Percentiles rank a stretch among this genome's conserved stretches.
Evolutionary conservation across 2,888 invertebrate species (phyloP).

Genomic region (Hirtodrosophila alboralis): DNA sequence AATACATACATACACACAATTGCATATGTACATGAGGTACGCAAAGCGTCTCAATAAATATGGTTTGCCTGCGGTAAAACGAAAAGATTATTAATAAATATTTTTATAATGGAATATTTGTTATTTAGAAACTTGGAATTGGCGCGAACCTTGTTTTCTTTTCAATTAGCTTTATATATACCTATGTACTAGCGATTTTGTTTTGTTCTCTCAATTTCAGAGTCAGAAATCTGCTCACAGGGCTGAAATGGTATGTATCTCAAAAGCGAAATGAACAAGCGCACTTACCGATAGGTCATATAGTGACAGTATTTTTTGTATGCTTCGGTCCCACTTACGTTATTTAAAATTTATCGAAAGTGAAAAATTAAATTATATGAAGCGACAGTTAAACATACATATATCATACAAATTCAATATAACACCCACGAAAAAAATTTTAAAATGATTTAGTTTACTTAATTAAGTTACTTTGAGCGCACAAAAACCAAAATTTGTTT

Average conservation of each 20-base stretch:
- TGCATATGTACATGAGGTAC: conserved; percentile 14
- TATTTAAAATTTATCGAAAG: not conserved
- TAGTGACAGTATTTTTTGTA: not conserved
- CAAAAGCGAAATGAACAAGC: conserved; percentile 16
- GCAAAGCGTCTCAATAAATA: conserved; percentile 23
- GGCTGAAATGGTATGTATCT: conserved; percentile 80
- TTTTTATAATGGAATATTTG: conserved; percentile 24
- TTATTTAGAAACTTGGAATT: conserved; percentile 24
- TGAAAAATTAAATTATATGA: not conserved
- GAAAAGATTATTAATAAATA: conserved; percentile 1
- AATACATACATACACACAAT: conserved; percentile 16
- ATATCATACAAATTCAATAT: too few species aligned
- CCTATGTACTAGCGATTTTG: conserved; percentile 39
- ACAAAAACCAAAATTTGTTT: too few species aligned
- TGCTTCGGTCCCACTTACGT: conserved; percentile 14
- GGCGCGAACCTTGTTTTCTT: conserved; percentile 50
- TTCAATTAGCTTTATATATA: conserved; percentile 37
- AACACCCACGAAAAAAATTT: too few species aligned
- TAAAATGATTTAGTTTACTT: too few species aligned
- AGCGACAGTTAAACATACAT: too few species aligned
- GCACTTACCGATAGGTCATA: not conserved
- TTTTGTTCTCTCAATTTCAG: conserved; percentile 37
- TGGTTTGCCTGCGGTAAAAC: conserved; percentile 17
- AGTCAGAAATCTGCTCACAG: conserved; percentile 38
- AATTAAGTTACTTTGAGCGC: too few species aligned